A percentile compares a stretch with the other conserved stretches of the same genome.
Evolutionary conservation across 2,113 vertebrate genomes (phyloP).

Genomic region (Cairina moschata): DNA sequence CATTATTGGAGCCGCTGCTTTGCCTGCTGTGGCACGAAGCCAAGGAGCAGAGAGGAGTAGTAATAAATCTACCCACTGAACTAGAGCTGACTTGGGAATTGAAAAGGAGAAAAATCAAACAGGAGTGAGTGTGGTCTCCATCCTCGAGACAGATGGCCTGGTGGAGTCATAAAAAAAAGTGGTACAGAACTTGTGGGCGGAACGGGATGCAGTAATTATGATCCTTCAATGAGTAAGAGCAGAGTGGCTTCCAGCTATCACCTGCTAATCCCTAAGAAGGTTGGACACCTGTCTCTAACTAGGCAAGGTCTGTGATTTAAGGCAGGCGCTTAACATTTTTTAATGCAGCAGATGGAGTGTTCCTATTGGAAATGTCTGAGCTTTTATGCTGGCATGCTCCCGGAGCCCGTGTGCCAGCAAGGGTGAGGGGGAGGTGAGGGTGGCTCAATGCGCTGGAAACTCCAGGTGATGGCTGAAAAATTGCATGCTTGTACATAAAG

Average conservation of each 20-base stretch:
- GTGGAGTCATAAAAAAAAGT: not conserved
- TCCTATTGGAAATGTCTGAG: not conserved
- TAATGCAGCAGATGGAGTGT: not conserved
- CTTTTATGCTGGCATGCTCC: not conserved
- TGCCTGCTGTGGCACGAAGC: not conserved
- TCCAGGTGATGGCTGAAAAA: not conserved
- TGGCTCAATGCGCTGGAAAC: not conserved
- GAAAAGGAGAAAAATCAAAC: conserved; percentile 43
- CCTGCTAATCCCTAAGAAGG: not conserved
- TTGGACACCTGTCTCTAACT: not conserved
- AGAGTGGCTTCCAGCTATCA: not conserved
- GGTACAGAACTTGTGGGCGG: not conserved
- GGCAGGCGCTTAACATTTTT: not conserved
- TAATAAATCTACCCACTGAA: conserved; percentile 51
- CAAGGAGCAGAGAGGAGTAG: not conserved
- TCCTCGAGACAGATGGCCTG: conserved; percentile 41
- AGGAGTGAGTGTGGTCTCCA: conserved; percentile 34
- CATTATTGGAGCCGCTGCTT: not conserved
- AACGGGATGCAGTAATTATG: fast-evolving
- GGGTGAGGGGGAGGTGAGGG: not conserved
- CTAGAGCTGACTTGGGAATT: conserved; percentile 51
- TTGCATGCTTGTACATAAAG: not conserved
- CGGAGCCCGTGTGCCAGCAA: fast-evolving
- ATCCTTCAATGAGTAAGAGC: not conserved
- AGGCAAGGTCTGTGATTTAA: not conserved